These are phyloP conservation scores for Papilio helenus DNA, from an alignment of 1,140 invertebrate genomes.

Conservation along the genomic window DNA sequence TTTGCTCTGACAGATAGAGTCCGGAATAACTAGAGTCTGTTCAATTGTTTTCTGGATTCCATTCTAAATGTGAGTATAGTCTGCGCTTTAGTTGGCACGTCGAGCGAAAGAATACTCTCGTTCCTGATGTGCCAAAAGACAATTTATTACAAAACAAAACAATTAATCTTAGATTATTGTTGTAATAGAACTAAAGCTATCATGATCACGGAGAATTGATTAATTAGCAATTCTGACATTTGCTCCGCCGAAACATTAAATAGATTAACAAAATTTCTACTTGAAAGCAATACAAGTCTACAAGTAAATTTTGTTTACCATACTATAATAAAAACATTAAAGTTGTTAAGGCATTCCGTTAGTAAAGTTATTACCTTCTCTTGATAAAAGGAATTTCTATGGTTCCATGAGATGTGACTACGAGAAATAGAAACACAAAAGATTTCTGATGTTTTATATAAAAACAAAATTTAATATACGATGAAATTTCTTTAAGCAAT, in stretches of 20 bases:
- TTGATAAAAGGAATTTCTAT: not conserved
- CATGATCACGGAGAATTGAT: no score
- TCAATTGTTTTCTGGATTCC: not conserved
- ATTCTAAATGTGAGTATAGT: not conserved
- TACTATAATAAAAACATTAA: no score
- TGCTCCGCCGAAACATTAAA: no score
- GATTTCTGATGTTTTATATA: not conserved
- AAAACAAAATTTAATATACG: slow-evolving; percentile 13
- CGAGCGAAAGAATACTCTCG: not conserved
- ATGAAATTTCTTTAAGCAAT: not conserved
- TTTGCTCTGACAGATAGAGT: not conserved
- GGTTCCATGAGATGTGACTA: not conserved
- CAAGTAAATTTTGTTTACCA: no score
- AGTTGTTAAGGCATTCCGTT: not conserved
- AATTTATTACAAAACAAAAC: no score
- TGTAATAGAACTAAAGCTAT: no score
- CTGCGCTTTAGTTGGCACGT: not conserved
- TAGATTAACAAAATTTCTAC: no score
- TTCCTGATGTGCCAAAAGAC: not conserved
- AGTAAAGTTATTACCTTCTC: not conserved
- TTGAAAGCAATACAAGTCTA: no score
- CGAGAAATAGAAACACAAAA: not conserved
- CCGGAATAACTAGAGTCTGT: not conserved
- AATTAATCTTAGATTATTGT: no score
- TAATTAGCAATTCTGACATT: no score